Percentiles rank a stretch among this genome's conserved stretches.
phyloP scores from a whole-genome alignment of 2,113 vertebrate species.

The rabbit (Oryctolagus cuniculus) region mOryCun1.1 NC_091435.1:82401501-82402000 shows the following conservation, averaged over 20 bases:
- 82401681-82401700: slow-evolving; percentile 50
- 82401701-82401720: background rate
- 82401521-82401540: too few species aligned
- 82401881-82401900: background rate
- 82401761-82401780: slow-evolving; percentile 36
- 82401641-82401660: background rate
- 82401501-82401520: too few species aligned
- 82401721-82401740: slow-evolving; percentile 55
- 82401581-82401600: too few species aligned
- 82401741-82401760: slow-evolving; percentile 35
- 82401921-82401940: background rate
- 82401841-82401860: background rate
- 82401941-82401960: background rate
- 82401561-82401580: too few species aligned
- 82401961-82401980: slow-evolving; percentile 9
- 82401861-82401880: background rate
- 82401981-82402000: background rate
- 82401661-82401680: slow-evolving; percentile 20
- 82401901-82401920: background rate
- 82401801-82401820: background rate
- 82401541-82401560: too few species aligned
- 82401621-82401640: too few species aligned
- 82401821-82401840: background rate
- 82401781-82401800: background rate
- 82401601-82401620: too few species aligned